Evolutionary conservation across 2,113 vertebrate genomes (phyloP).

Genomic region (Mus spicilegus): DNA sequence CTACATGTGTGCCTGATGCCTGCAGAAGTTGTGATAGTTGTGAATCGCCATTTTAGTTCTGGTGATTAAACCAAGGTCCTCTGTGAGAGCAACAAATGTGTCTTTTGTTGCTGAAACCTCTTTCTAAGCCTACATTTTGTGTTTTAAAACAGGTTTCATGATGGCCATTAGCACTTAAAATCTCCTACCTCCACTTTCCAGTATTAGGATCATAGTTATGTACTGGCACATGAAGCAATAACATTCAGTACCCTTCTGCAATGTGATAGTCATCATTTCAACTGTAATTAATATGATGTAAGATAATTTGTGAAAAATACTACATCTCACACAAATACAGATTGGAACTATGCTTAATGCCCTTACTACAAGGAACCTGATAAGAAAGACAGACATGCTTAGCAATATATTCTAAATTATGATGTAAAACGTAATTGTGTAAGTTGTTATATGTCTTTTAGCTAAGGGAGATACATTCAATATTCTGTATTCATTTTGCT

Average conservation of each 20-base stretch:
- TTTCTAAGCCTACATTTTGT: neutral
- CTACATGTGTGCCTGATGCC: neutral
- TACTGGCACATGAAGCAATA: rapidly evolving
- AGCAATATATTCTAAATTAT: conserved; percentile 33
- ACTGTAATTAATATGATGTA: conserved; percentile 44
- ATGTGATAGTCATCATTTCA: neutral
- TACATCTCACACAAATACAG: neutral
- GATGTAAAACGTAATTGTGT: neutral
- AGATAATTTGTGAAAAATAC: conserved; percentile 58
- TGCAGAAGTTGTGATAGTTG: neutral
- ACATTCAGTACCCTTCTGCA: rapidly evolving
- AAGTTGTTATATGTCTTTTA: neutral
- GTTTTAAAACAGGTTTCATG: neutral
- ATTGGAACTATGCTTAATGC: neutral
- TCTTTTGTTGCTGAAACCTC: neutral
- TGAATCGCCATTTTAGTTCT: neutral
- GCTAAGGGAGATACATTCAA: neutral
- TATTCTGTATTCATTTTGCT: neutral
- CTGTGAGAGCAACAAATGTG: neutral
- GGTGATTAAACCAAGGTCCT: neutral
- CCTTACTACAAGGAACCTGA: neutral
- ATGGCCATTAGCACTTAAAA: neutral
- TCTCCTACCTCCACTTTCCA: neutral
- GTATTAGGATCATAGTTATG: neutral
- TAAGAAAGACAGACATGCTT: neutral